Evolutionary conservation across 2,797 vertebrate genomes (phyloP).

Genomic region (Enteromius radiatus): DNA sequence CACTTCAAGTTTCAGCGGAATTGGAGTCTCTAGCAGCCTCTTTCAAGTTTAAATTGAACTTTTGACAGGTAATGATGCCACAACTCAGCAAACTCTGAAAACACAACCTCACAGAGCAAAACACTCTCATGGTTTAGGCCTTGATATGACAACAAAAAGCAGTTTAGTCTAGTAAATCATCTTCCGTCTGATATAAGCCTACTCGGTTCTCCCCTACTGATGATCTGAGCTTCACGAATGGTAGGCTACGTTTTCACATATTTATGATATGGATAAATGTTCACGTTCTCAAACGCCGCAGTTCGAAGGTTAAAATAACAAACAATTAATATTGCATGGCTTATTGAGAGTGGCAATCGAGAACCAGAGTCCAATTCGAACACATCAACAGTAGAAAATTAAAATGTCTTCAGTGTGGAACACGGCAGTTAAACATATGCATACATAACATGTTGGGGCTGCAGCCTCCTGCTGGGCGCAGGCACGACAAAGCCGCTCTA

Average conservation of each 20-base stretch:
- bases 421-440: constrained; percentile 84
- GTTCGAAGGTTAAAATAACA: constrained; percentile 33
- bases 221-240: not conserved
- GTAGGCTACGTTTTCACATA: not conserved
- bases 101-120: not conserved
- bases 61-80: constrained; percentile 62
- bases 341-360: constrained; percentile 62
- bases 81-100: constrained; percentile 5
- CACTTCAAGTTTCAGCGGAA: constrained; percentile 55
- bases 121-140: constrained; percentile 2
- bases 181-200: not conserved
- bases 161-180: not conserved
- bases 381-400: constrained; percentile 76
- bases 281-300: constrained; percentile 18
- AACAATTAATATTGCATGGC: not conserved
- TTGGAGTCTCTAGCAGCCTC: constrained; percentile 60
- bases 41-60: constrained; percentile 68
- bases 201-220: not conserved
- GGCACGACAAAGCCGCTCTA: constrained; percentile 90
- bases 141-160: not conserved
- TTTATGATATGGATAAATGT: not conserved
- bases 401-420: constrained; percentile 78
- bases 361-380: constrained; percentile 71
- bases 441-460: constrained; percentile 86
- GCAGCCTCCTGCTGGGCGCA: constrained; percentile 88